Base-by-base conservation (phyloP, 2,888 invertebrate species). In the Agrochola litura region DNA sequence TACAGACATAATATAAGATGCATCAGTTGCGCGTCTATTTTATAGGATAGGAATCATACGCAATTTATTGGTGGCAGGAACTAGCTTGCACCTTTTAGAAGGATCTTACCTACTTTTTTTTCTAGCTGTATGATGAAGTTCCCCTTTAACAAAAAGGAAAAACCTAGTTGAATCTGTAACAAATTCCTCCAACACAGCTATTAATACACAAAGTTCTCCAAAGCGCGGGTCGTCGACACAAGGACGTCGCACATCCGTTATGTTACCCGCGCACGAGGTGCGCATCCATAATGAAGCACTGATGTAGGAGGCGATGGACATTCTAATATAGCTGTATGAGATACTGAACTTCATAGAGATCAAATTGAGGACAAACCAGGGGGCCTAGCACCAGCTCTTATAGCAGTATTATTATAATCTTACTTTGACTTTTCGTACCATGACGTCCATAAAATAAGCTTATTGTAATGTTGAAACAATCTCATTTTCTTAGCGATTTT, bases 191-290 rank as follows among this genome's bases (percentile, higher is more conserved):
- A 61, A 41, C 30, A n/a, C 37, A 43, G 8, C 67, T 83, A 76
- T 67, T 61, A 73, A 69, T 63, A 52, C 16, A 22, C 73, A 25
- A n/a, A 25, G 6, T 84, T 75, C 73, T 54, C 12, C 25, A 77
- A 73, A 77, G 56, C 16, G 10, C n/a, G 60, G 85, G 87, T 86
- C 85, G 77, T 60, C 77, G 85, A 82, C 90, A 86, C 83, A 90
- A 89, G 89, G 89, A 77, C 89, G 80, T 78, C 69, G 60, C 41
- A 67, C 71, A 79, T 79, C 85, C 81, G 81, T 73, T 79, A 67
- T 37, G 56, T 56, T 58, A 58, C 49, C 54, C 46, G 65, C 60
- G 43, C 60, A 68, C 65, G 43, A 52, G 37, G 0, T n/a, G 30
- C 19, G 82, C 85, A 76, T 82, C 41, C 56, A 0, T 58, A 76